phyloP scores from a whole-genome alignment of 2,797 vertebrate genomes.

The Cephalopachus bancanus region DNA sequence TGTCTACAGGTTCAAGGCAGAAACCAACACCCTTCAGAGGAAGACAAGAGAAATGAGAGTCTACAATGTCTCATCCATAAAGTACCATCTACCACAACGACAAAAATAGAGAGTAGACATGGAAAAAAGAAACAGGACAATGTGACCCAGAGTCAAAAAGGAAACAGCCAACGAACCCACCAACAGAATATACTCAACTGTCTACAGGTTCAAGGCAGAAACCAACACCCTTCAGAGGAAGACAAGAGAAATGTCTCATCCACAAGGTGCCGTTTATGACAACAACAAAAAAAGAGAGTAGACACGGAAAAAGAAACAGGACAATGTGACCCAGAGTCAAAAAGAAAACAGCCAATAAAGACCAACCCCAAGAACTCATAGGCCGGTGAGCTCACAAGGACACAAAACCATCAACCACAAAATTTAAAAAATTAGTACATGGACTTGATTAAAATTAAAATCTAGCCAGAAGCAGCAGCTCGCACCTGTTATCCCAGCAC shows the following conservation, averaged over 20 bases:
- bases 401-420: too few species aligned
- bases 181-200: neutral
- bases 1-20: neutral
- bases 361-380: rapidly evolving
- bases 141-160: neutral
- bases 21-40: neutral
- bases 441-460: neutral
- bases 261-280: too few species aligned
- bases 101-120: too few species aligned
- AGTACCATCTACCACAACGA: too few species aligned
- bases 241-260: rapidly evolving
- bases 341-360: neutral
- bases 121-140: neutral
- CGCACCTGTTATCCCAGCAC: too few species aligned
- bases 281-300: too few species aligned
- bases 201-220: neutral
- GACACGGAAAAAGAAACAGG: neutral
- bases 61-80: rapidly evolving
- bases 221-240: neutral
- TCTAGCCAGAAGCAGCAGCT: too few species aligned
- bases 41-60: rapidly evolving
- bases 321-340: neutral
- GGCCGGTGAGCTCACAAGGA: neutral
- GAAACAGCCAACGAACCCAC: neutral
- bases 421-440: neutral